These are phyloP conservation scores for Nebria brevicollis DNA, from an alignment of 2,888 invertebrate genomes.

Conservation along the genomic window DNA sequence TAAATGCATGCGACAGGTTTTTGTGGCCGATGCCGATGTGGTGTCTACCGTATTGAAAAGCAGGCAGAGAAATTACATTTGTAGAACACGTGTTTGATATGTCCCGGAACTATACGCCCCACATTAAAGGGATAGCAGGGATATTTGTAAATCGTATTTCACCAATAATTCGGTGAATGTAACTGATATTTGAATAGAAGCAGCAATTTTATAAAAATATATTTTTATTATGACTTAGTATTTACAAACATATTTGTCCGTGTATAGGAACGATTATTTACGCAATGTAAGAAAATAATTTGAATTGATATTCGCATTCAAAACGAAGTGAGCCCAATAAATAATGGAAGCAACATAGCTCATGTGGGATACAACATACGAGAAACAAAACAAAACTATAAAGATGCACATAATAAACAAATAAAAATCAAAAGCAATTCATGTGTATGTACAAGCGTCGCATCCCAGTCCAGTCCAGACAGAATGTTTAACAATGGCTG, in stretches of 20 bases:
- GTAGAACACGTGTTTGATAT: conserved; percentile 21
- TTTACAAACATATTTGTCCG: not conserved
- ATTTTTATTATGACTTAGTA: not conserved
- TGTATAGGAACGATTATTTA: too few relatives aligned
- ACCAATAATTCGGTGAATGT: not conserved
- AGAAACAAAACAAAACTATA: not conserved
- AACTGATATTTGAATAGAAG: too few relatives aligned
- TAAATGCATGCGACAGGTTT: not conserved
- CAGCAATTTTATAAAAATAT: too few relatives aligned
- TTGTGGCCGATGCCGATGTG: not conserved
- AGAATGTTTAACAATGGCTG: conserved; percentile 49
- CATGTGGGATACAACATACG: not conserved
- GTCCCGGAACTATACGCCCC: not conserved
- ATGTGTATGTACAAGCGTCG: conserved; percentile 21
- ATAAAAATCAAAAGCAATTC: conserved; percentile 3
- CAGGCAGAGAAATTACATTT: conserved; percentile 25
- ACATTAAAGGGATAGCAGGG: conserved; percentile 16
- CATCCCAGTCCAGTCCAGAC: not conserved
- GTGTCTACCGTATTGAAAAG: conserved; percentile 8
- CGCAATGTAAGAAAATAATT: too few relatives aligned
- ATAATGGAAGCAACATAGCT: not conserved
- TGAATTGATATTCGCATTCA: too few relatives aligned
- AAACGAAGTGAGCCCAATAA: not conserved
- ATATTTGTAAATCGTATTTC: conserved; percentile 5
- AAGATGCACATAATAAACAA: not conserved